Conservation (phyloP, 2,113 vertebrate species). For the Furnarius figulus region DNA sequence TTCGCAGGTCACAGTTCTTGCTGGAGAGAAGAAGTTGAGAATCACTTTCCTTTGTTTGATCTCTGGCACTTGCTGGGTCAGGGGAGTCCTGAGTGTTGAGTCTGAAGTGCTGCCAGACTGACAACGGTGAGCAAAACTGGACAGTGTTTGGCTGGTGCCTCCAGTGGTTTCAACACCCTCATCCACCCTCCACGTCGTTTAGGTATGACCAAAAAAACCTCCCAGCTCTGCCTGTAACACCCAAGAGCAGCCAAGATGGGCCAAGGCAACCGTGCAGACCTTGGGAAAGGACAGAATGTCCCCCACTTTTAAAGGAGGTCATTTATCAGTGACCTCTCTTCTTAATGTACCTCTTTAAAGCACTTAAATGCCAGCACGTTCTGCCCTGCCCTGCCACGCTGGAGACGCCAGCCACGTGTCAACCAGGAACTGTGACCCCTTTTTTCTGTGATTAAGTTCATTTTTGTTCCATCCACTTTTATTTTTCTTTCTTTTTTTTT, state of each 20-base stretch:
- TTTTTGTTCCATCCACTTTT: neutral
- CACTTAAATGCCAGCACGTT: neutral
- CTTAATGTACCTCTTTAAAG: slow-evolving; percentile 16
- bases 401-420: slow-evolving; percentile 9
- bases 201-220: neutral
- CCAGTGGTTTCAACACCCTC: neutral
- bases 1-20: neutral
- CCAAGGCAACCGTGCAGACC: neutral
- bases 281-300: neutral
- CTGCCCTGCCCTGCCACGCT: neutral
- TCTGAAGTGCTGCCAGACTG: neutral
- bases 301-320: slow-evolving; percentile 4
- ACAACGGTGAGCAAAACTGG: neutral
- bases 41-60: slow-evolving; percentile 1
- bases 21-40: neutral
- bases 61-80: neutral
- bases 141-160: neutral
- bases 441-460: slow-evolving; percentile 34
- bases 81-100: neutral
- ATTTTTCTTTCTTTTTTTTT: neutral
- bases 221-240: neutral
- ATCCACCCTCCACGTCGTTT: neutral
- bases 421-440: slow-evolving; percentile 21
- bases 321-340: neutral
- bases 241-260: neutral